Conservation (phyloP, 2,797 vertebrate genomes). For the Molossus molossus region DNA sequence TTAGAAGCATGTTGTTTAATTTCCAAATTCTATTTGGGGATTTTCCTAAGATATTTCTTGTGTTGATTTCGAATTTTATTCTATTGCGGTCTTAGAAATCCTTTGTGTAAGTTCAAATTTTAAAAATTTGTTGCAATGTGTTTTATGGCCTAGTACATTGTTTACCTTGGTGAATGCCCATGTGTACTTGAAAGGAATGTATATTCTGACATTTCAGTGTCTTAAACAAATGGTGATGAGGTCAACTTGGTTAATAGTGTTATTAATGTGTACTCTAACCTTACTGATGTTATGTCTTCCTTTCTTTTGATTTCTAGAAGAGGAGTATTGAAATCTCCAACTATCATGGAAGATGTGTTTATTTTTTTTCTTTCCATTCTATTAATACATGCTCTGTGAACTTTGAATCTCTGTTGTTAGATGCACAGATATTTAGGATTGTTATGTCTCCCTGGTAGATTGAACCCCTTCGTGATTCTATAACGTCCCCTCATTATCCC, state of each 20-base stretch:
- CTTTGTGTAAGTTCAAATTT: neutral
- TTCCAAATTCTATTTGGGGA: slow-evolving; percentile 9
- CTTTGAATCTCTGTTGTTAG: neutral
- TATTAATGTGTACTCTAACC: neutral
- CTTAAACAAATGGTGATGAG: neutral
- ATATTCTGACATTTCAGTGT: neutral
- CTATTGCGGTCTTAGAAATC: neutral
- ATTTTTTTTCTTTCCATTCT: slow-evolving; percentile 33
- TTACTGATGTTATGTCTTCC: neutral
- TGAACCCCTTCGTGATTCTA: neutral
- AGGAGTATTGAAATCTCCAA: neutral
- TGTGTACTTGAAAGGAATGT: neutral
- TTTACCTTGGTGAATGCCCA: neutral
- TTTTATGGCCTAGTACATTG: neutral
- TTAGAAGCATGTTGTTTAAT: neutral
- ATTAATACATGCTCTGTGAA: neutral
- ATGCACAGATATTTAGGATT: neutral
- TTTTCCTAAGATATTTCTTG: neutral
- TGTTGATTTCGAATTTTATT: slow-evolving; percentile 25
- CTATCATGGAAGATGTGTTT: neutral
- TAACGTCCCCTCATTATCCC: neutral
- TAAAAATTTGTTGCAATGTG: neutral
- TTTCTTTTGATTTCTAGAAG: neutral
- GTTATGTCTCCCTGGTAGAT: slow-evolving; percentile 4
- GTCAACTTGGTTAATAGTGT: neutral